These are phyloP conservation scores for Falco biarmicus DNA, from an alignment of 2,797 vertebrate species.

Conservation along the genomic window DNA sequence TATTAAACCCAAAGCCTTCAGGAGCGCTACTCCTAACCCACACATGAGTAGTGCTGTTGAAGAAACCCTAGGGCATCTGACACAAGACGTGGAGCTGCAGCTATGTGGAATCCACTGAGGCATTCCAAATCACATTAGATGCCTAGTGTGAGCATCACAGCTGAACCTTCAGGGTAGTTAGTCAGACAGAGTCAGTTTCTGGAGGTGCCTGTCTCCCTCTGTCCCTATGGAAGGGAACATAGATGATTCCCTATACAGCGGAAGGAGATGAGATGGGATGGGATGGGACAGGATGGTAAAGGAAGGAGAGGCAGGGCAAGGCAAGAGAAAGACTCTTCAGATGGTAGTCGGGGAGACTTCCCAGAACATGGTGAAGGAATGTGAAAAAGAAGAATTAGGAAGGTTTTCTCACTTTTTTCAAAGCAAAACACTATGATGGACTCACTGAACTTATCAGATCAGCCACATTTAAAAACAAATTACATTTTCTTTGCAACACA, in stretches of 20 bases:
- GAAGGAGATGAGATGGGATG: neutral
- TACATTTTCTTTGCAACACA: neutral
- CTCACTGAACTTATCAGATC: neutral
- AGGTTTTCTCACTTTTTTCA: neutral
- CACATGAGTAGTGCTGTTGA: neutral
- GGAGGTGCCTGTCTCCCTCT: neutral
- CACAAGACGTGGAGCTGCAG: neutral
- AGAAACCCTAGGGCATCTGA: neutral
- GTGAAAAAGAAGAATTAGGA: neutral
- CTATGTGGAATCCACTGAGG: neutral
- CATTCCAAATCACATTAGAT: neutral
- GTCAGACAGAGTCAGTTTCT: neutral
- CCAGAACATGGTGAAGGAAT: neutral
- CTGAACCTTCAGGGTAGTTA: neutral
- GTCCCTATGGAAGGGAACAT: neutral
- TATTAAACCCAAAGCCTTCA: neutral
- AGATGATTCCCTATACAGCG: neutral
- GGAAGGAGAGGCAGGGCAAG: neutral
- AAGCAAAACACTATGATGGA: neutral
- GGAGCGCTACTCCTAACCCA: neutral
- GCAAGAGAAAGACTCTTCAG: neutral
- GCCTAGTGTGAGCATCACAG: neutral
- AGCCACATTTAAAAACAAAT: neutral
- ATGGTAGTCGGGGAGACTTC: neutral
- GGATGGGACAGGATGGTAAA: neutral